Conservation (phyloP, 2,888 invertebrate species). For the Idaea biselata region DNA sequence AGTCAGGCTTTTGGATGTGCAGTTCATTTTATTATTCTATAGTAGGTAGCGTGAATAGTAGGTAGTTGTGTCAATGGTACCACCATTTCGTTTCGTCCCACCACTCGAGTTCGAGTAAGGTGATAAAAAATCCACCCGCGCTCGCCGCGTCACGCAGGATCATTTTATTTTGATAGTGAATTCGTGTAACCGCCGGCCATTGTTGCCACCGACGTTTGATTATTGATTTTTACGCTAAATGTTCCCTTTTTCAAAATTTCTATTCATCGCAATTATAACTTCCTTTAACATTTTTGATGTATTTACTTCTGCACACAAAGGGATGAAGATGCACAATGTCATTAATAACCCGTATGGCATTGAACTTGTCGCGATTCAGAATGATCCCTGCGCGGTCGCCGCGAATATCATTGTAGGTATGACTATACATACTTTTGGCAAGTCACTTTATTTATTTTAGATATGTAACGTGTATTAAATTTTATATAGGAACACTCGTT, state of each 20-base stretch:
- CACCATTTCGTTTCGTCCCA: slow-evolving; percentile 46
- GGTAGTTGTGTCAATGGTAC: slow-evolving; percentile 37
- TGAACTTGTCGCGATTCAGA: slow-evolving; percentile 65
- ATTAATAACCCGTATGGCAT: slow-evolving; percentile 73
- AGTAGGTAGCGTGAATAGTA: not conserved
- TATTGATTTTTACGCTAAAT: slow-evolving; percentile 81
- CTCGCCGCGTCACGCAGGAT: slow-evolving; percentile 60
- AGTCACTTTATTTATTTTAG: slow-evolving; percentile 33
- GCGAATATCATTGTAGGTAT: slow-evolving; percentile 19
- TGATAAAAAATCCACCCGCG: slow-evolving; percentile 75
- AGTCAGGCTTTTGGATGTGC: not conserved
- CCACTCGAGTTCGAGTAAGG: slow-evolving; percentile 55
- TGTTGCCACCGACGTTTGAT: slow-evolving; percentile 67
- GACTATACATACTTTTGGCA: slow-evolving; percentile 33
- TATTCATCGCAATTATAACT: slow-evolving; percentile 72
- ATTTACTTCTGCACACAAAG: slow-evolving; percentile 58
- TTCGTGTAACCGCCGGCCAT: slow-evolving; percentile 70
- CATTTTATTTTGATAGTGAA: slow-evolving; percentile 75
- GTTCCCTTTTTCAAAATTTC: slow-evolving; percentile 66
- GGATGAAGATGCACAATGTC: slow-evolving; percentile 61
- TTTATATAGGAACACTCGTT: not conserved
- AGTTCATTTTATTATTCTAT: not conserved
- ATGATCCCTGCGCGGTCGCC: slow-evolving; percentile 23
- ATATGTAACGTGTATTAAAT: not conserved
- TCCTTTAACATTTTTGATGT: slow-evolving; percentile 68